Evolutionary conservation across 2,888 invertebrate species (phyloP).

Genomic region (Idaea dimidiata): DNA sequence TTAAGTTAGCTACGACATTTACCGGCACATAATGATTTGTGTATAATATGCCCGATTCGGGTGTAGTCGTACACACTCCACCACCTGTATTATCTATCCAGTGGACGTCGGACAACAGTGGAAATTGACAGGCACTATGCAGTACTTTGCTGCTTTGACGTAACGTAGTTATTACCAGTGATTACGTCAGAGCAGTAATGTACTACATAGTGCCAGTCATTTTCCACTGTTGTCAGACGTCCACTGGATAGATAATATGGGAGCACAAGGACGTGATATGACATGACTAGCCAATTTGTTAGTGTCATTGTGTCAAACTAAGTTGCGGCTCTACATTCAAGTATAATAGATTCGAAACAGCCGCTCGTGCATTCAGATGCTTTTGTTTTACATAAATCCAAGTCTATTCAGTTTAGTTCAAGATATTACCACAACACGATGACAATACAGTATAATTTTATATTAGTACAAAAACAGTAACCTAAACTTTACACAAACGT

Average conservation of each 20-base stretch:
- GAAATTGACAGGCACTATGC: too few relatives aligned
- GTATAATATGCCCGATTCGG: background rate
- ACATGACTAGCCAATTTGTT: constrained; percentile 28
- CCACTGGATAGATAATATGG: too few relatives aligned
- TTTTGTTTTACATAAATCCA: constrained; percentile 11
- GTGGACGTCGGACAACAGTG: too few relatives aligned
- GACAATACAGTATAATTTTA: constrained; percentile 36
- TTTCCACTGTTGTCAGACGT: too few relatives aligned
- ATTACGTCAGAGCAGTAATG: too few relatives aligned
- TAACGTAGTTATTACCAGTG: too few relatives aligned
- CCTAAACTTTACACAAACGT: constrained; percentile 38
- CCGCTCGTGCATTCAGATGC: background rate
- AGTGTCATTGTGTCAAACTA: constrained; percentile 1
- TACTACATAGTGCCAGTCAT: too few relatives aligned
- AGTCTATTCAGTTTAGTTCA: constrained; percentile 14
- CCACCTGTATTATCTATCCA: too few relatives aligned
- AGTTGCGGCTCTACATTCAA: background rate
- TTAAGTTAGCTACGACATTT: too few relatives aligned
- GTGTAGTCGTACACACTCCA: too few relatives aligned
- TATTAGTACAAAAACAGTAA: constrained; percentile 43
- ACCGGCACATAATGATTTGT: constrained; percentile 1
- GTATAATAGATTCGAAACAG: background rate
- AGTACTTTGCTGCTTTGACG: too few relatives aligned
- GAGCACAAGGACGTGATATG: constrained; percentile 30
- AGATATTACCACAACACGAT: constrained; percentile 32